phyloP scores from a whole-genome alignment of 2,888 invertebrate genomes.

The Drosophila rellima region DNA sequence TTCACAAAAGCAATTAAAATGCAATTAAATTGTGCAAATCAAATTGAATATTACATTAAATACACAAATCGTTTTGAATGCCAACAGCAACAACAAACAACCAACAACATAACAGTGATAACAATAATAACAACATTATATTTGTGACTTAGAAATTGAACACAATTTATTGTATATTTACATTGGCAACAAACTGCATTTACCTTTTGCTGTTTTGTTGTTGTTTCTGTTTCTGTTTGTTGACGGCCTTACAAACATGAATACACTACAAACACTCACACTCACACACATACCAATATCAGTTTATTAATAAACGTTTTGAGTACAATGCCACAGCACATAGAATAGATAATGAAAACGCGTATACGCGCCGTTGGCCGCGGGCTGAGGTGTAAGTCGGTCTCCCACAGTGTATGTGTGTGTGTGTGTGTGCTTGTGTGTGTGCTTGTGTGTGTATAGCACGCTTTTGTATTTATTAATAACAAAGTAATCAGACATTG shows the following conservation, averaged over 20 bases:
- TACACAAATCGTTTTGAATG: constrained; percentile 19
- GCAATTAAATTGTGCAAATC: constrained; percentile 60
- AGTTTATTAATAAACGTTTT: constrained; percentile 75
- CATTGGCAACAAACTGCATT: constrained; percentile 48
- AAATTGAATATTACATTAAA: constrained; percentile 42
- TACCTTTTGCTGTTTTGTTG: constrained; percentile 28
- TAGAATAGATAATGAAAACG: constrained; percentile 70
- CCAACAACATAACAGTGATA: constrained; percentile 12
- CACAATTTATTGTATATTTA: constrained; percentile 49
- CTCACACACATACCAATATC: constrained; percentile 1
- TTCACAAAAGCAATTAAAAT: constrained; percentile 63
- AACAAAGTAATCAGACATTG: constrained; percentile 81
- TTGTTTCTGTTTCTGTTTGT: constrained; percentile 6
- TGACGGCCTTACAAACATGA: constrained; percentile 19
- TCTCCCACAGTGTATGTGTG: constrained; percentile 19
- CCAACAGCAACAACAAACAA: constrained; percentile 23
- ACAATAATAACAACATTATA: constrained; percentile 12
- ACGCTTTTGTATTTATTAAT: constrained; percentile 78
- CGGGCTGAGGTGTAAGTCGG: constrained; percentile 16
- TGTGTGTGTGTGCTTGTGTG: constrained; percentile 16
- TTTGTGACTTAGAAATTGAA: constrained; percentile 48
- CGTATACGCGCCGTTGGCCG: constrained; percentile 60
- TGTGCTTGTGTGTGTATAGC: constrained; percentile 34
- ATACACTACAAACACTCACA: constrained; percentile 13
- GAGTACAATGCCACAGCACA: constrained; percentile 63